These are phyloP conservation scores for Amitus sp. DNA, from an alignment of 2,888 invertebrate species.

Conservation along the genomic window DNA sequence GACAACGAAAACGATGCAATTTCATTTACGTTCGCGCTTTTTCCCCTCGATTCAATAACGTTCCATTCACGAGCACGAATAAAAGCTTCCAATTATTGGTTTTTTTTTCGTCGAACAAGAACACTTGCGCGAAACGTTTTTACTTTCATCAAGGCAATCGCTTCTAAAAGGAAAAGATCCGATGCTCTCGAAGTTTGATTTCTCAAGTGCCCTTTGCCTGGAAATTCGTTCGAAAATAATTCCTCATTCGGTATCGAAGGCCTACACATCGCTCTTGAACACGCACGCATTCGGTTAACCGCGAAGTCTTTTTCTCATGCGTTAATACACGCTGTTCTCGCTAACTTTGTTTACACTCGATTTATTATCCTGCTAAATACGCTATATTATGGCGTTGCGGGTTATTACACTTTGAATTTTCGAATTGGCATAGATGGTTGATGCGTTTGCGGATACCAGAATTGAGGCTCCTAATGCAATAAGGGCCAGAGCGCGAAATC, in stretches of 20 bases:
- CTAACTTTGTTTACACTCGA: too few relatives aligned
- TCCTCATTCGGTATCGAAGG: not conserved
- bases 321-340: not conserved
- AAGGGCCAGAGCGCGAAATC: too few relatives aligned
- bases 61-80: not conserved
- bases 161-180: too few relatives aligned
- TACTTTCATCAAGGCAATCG: not conserved
- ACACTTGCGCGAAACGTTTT: conserved; percentile 3
- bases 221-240: not conserved
- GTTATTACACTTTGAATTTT: too few relatives aligned
- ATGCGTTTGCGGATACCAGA: too few relatives aligned
- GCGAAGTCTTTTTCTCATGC: not conserved
- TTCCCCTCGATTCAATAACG: not conserved
- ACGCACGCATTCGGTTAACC: conserved; percentile 14
- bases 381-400: too few relatives aligned
- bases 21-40: not conserved
- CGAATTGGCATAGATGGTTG: too few relatives aligned
- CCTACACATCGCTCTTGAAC: not conserved
- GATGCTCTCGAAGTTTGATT: too few relatives aligned
- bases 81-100: not conserved
- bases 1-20: not conserved
- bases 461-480: too few relatives aligned
- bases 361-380: too few relatives aligned
- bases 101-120: not conserved
- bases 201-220: too few relatives aligned